phyloP scores from a whole-genome alignment of 2,888 invertebrate species.

The Pachydiplax longipennis region DNA sequence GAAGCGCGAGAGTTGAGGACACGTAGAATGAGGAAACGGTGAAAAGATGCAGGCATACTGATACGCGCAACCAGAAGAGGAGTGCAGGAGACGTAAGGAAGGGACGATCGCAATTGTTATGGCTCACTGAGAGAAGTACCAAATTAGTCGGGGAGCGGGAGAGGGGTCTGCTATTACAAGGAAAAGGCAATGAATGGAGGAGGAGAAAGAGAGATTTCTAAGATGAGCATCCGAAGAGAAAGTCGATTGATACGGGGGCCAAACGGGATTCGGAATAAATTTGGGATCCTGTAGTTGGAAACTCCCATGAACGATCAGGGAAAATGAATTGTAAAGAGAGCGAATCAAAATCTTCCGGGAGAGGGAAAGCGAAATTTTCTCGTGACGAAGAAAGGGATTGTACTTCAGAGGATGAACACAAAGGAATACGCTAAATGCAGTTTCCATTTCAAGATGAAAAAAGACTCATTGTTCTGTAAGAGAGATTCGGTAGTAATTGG shows the following conservation, averaged over 20 bases:
- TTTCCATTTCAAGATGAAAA: too few relatives aligned
- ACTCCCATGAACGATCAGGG: too few relatives aligned
- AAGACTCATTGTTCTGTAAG: too few relatives aligned
- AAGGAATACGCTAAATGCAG: too few relatives aligned
- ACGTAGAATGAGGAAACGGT: background rate
- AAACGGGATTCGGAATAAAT: background rate
- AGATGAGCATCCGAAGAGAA: background rate
- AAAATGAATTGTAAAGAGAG: too few relatives aligned
- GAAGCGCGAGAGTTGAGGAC: background rate
- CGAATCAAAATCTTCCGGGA: too few relatives aligned
- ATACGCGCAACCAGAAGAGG: background rate
- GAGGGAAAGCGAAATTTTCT: too few relatives aligned
- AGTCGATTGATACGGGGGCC: background rate
- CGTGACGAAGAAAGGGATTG: too few relatives aligned
- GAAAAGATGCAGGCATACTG: background rate
- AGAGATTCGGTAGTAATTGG: too few relatives aligned
- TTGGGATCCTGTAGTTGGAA: background rate
- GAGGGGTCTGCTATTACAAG: background rate
- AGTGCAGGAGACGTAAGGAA: background rate
- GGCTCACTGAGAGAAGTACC: background rate
- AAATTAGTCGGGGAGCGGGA: background rate
- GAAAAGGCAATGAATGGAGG: background rate
- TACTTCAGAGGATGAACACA: too few relatives aligned
- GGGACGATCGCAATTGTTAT: background rate
- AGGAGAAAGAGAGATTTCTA: background rate